Evolutionary conservation across 2,888 invertebrate species (phyloP).

Genomic region (Hirtodrosophila confusa): DNA sequence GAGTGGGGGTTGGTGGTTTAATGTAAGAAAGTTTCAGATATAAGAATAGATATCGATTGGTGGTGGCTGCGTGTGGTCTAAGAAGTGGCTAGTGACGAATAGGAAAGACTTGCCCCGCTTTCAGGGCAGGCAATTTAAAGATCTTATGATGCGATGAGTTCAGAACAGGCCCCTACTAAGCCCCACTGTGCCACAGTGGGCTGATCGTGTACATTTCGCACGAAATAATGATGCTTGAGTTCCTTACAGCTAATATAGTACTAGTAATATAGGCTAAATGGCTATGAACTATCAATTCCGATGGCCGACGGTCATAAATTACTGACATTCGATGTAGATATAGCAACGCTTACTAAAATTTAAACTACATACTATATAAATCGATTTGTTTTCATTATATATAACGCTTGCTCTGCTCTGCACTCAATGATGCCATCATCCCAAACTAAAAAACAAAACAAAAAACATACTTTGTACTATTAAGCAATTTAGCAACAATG

Average conservation of each 20-base stretch:
- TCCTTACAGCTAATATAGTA: constrained; percentile 34
- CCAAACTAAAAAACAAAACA: constrained; percentile 55
- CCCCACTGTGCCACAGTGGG: constrained; percentile 10
- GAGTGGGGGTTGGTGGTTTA: constrained; percentile 4
- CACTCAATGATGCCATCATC: constrained; percentile 83
- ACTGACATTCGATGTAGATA: constrained; percentile 70
- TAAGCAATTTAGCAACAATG: constrained; percentile 52
- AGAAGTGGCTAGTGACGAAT: constrained; percentile 51
- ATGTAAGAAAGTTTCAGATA: constrained; percentile 29
- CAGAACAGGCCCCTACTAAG: constrained; percentile 51
- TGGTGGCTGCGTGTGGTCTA: constrained; percentile 56
- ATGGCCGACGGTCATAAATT: constrained; percentile 55
- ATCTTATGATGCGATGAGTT: constrained; percentile 52
- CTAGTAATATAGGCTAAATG: constrained; percentile 13
- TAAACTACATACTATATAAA: constrained; percentile 21
- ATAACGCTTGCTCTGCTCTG: constrained; percentile 61
- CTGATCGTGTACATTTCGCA: constrained; percentile 3
- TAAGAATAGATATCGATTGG: constrained; percentile 33
- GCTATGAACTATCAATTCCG: constrained; percentile 39
- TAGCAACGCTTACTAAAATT: constrained; percentile 7
- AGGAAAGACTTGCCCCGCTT: constrained; percentile 18
- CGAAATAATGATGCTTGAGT: constrained; percentile 22
- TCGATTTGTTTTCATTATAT: constrained; percentile 20
- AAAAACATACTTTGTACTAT: constrained; percentile 57
- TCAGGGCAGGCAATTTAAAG: constrained; percentile 5